Evolutionary conservation across 2,888 invertebrate species (phyloP).

Genomic region (Macrosiphum euphorbiae): DNA sequence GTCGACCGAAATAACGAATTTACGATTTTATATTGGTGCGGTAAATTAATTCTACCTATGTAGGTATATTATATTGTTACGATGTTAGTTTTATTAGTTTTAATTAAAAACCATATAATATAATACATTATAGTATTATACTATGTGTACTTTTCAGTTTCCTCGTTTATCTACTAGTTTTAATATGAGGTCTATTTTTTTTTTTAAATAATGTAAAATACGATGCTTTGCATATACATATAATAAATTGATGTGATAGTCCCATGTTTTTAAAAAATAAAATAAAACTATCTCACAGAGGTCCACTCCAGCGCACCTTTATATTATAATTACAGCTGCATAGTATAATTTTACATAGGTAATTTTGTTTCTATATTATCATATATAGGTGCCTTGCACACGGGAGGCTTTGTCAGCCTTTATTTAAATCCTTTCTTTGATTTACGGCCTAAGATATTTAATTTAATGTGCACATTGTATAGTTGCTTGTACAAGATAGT

Average conservation of each 20-base stretch:
- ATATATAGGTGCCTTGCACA: background rate
- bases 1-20: background rate
- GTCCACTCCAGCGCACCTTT: background rate
- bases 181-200: background rate
- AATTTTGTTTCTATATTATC: background rate
- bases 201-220: background rate
- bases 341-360: background rate
- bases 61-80: background rate
- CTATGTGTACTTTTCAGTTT: background rate
- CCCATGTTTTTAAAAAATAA: background rate
- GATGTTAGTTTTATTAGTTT: background rate
- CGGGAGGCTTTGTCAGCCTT: background rate
- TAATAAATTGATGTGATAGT: background rate
- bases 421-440: background rate
- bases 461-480: background rate
- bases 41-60: background rate
- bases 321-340: background rate
- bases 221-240: background rate
- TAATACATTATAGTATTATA: background rate
- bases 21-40: background rate
- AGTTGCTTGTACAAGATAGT: background rate
- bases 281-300: background rate
- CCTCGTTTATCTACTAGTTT: background rate
- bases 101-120: background rate
- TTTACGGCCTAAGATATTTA: background rate